Evolutionary conservation across 2,888 invertebrate species (phyloP).

Genomic region (Harpalus rubripes): DNA sequence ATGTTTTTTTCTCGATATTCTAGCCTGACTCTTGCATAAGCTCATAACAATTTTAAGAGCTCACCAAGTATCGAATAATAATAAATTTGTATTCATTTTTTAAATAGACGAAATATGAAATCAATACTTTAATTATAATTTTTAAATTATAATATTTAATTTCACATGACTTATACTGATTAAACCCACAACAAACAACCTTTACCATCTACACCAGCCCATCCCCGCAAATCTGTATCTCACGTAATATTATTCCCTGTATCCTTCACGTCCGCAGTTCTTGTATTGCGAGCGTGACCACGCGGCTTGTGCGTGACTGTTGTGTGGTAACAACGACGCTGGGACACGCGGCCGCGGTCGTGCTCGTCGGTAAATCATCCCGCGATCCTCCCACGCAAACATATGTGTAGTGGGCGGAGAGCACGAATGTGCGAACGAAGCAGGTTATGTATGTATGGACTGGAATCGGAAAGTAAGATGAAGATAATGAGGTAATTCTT

Average conservation of each 20-base stretch:
- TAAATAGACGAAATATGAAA: no score
- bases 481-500: no score
- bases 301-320: conserved; percentile 26
- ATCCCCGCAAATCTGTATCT: not conserved
- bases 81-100: no score
- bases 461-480: no score
- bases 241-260: not conserved
- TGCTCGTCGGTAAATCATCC: conserved; percentile 34
- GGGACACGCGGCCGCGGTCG: not conserved
- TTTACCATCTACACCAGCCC: not conserved
- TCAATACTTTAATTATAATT: no score
- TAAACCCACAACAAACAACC: not conserved
- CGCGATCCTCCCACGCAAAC: conserved; percentile 4
- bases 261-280: conserved; percentile 5
- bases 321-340: conserved; percentile 26
- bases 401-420: not conserved
- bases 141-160: no score
- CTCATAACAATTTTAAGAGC: no score
- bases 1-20: no score
- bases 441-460: no score
- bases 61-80: no score
- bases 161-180: not conserved
- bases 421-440: not conserved
- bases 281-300: conserved; percentile 19
- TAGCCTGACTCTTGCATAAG: no score